Percentiles rank a stretch among this genome's conserved stretches.
phyloP scores from a whole-genome alignment of 2,797 vertebrate genomes.

The Scomberomorus guttatus region DNA sequence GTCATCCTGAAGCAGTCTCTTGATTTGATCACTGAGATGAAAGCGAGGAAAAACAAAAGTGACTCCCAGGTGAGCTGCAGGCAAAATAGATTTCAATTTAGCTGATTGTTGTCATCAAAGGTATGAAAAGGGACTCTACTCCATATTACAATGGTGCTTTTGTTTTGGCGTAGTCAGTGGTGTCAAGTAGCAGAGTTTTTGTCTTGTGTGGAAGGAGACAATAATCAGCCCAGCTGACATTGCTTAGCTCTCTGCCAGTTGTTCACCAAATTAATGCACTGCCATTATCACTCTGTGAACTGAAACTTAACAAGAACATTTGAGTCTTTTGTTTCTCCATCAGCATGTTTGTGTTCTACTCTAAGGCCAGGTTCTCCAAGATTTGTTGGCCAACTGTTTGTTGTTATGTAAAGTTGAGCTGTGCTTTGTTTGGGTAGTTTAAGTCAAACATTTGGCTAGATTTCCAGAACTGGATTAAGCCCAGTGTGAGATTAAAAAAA shows the following conservation, averaged over 20 bases:
- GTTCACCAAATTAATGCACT: conserved; percentile 37
- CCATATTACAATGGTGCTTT: conserved; percentile 22
- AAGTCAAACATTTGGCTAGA: conserved; percentile 67
- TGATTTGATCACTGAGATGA: conserved; percentile 67
- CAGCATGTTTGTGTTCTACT: conserved; percentile 40
- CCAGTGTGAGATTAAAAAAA: conserved; percentile 45
- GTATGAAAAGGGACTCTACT: conserved; percentile 25
- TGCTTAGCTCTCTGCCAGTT: conserved; percentile 44
- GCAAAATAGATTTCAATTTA: conserved; percentile 59
- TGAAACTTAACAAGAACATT: conserved; percentile 42
- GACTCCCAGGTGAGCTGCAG: conserved; percentile 52
- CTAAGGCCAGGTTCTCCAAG: conserved; percentile 39
- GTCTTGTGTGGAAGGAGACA: conserved; percentile 19
- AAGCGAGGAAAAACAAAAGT: conserved; percentile 25
- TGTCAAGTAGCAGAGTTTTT: conserved; percentile 36
- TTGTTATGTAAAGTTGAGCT: conserved; percentile 50
- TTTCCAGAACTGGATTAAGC: conserved; percentile 67
- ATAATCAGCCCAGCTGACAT: conserved; percentile 22
- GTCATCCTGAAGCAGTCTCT: conserved; percentile 50
- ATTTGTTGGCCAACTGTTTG: conserved; percentile 52
- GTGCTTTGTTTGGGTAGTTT: conserved; percentile 55
- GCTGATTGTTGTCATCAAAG: conserved; percentile 52
- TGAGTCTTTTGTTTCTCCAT: conserved; percentile 44
- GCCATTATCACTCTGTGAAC: conserved; percentile 28
- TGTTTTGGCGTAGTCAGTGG: conserved; percentile 37